Base-by-base conservation (phyloP, 2,888 invertebrate species). In the Leucophenga montana region DNA sequence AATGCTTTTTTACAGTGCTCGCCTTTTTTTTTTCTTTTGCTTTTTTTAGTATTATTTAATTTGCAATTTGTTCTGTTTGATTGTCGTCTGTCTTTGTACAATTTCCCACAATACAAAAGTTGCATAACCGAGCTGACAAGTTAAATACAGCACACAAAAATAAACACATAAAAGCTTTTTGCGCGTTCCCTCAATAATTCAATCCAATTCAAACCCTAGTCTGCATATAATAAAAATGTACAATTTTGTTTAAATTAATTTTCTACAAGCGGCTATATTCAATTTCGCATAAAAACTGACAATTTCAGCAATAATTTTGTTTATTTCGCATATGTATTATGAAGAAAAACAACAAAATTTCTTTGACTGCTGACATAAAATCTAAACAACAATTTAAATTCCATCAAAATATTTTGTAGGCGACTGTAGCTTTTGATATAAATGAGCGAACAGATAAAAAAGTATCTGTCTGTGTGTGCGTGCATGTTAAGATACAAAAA, bases 41-140 rank as follows among this genome's bases (percentile, higher is more conserved):
- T 48, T 22, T 64, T 22, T 20, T 48, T 20, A 4, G 1, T 14
- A 48, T 48, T 16, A n/a, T 61, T 64, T 64, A 48, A 64, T 48
- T 64, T 64, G 59, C 59, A 59, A 59, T 33, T 59, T 59, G 59
- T 31, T 31, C 31, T 59, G 59, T 48, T 64, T 18, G 4, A 44
- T 46, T 3, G 8, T 14, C 18, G 11, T 4, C 8, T 20, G 0
- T n/a, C 13, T 18, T n/a, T n/a, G n/a, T n/a, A n/a, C n/a, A n/a
- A 5, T 62, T 48, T 46, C 48, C 16, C 14, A 22, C 48, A 46
- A 18, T 48, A 27, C 2, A 11, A 18, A 14, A 48, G 22, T 64
- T 64, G 48, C 62, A 64, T 64, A 64, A 64, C 33, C 62, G 46
- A 9, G n/a, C 20, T n/a, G 18, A 1, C 33, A 46, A 50, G 18